These are phyloP conservation scores for Aulostomus chinensis DNA, from an alignment of 2,797 vertebrate genomes.

Conservation along the genomic window DNA sequence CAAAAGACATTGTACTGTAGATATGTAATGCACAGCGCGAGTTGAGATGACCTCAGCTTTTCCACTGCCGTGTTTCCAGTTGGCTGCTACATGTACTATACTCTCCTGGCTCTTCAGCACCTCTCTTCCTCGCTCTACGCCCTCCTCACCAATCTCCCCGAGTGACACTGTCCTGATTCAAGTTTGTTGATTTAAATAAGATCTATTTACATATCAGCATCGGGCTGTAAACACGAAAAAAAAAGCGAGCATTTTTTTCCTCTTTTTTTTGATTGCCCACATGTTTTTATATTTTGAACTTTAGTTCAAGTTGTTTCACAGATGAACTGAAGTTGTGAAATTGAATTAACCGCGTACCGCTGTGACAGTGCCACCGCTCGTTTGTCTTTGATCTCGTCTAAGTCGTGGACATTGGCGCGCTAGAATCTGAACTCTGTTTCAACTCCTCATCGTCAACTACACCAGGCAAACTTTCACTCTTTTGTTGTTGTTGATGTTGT, in stretches of 20 bases:
- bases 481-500: slow-evolving; percentile 47
- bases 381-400: slow-evolving; percentile 55
- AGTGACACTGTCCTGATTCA: slow-evolving; percentile 53
- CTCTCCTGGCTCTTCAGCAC: no score
- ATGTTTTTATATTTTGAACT: slow-evolving; percentile 36
- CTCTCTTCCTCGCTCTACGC: slow-evolving; percentile 31
- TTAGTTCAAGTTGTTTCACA: slow-evolving; percentile 30
- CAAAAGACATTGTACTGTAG: slow-evolving; percentile 58
- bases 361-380: slow-evolving; percentile 38
- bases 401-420: slow-evolving; percentile 46
- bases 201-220: slow-evolving; percentile 63
- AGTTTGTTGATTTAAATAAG: slow-evolving; percentile 68
- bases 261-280: slow-evolving; percentile 38
- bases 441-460: slow-evolving; percentile 52
- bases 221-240: slow-evolving; percentile 45
- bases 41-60: slow-evolving; percentile 72
- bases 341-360: slow-evolving; percentile 39
- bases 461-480: slow-evolving; percentile 57
- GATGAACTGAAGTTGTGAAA: slow-evolving; percentile 29
- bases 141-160: slow-evolving; percentile 24
- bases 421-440: slow-evolving; percentile 66
- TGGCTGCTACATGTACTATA: slow-evolving; percentile 36
- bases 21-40: slow-evolving; percentile 64
- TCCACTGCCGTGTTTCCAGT: slow-evolving; percentile 53
- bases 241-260: slow-evolving; percentile 41